Evolutionary conservation across 2,888 invertebrate species (phyloP).

Genomic region (Celastrina argiolus): DNA sequence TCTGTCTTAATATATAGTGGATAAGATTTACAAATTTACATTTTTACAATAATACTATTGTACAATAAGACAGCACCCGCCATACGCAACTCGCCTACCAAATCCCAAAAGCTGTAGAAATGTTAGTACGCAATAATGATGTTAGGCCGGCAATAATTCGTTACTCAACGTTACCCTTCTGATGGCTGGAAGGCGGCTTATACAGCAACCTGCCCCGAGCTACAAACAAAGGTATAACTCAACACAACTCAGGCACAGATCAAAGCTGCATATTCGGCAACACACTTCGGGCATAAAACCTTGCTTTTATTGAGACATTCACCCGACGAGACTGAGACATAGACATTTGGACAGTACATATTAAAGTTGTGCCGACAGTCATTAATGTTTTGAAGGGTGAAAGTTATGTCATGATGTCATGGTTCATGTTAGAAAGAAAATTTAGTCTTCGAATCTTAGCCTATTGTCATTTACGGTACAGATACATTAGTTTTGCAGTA

Average conservation of each 20-base stretch:
- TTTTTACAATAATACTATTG: constrained; percentile 32
- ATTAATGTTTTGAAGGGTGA: constrained; percentile 22
- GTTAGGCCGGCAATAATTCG: constrained; percentile 54
- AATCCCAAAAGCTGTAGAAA: constrained; percentile 58
- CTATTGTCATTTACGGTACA: constrained; percentile 10
- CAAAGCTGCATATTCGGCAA: constrained; percentile 35
- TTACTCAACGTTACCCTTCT: constrained; percentile 69
- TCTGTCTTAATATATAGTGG: constrained; percentile 48
- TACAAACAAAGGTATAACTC: constrained; percentile 73
- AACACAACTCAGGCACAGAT: constrained; percentile 59
- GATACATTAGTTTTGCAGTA: constrained; percentile 1
- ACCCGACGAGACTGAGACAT: constrained; percentile 34
- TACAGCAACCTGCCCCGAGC: constrained; percentile 62
- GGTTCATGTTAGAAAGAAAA: constrained; percentile 19
- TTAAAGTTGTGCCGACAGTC: constrained; percentile 26
- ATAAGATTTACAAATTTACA: constrained; percentile 42
- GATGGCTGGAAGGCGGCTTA: constrained; percentile 68
- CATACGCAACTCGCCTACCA: constrained; percentile 61
- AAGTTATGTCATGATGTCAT: constrained; percentile 1
- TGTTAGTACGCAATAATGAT: constrained; percentile 60
- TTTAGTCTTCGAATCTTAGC: constrained; percentile 16
- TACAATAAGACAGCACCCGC: constrained; percentile 60
- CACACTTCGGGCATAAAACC: constrained; percentile 33
- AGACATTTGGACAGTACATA: constrained; percentile 27
- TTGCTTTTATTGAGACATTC: constrained; percentile 31